Base-by-base conservation (phyloP, 2,888 invertebrate genomes). In the Leptogaster cylindrica region DNA sequence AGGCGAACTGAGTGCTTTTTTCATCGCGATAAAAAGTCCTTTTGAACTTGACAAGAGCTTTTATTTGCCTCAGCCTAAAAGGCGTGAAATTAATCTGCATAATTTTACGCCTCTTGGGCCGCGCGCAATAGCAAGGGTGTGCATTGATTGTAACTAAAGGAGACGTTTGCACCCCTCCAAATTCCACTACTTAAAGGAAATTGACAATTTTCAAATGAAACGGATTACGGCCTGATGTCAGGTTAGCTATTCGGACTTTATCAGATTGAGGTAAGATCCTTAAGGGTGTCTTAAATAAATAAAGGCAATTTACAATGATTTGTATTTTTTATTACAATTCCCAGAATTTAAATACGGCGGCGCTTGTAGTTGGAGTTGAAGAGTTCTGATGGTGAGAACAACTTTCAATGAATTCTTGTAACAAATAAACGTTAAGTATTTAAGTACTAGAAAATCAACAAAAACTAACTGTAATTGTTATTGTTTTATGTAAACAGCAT, bases 31-130 rank as follows among this genome's bases (percentile, higher is more conserved):
- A 25, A 50, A 65, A 50, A 51, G 46, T 36, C 65, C 50, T 50
- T 65, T 48, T 48, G 65, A 65, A 50, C 33, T 36, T 65, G 50
- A 65, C 48, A 65, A 65, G 65, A 36, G 50, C 36, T 36, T 64
- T 48, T 65, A 65, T 65, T 65, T 65, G 48, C 65, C 50, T 64
- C 50, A n/a, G 50, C 65, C 48, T 65, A 81, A 80, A 80, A 80
- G 80, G 81, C 80, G 80, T 80, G 81, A 80, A 80, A 81, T 79
- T 81, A 79, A 80, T 81, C 81, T 80, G 79, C 80, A 80, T 80
- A 80, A 81, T 78, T 79, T 79, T 77, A 75, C 78, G 81, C 77
- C 77, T 79, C 78, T 79, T 79, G 80, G 39, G 27, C 25, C 7
- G 31, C 12, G 12, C 23, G 36, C 50, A 65, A 65, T 64, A 12